Conservation (phyloP, 23 tunicate species). For the Styela clava region DNA sequence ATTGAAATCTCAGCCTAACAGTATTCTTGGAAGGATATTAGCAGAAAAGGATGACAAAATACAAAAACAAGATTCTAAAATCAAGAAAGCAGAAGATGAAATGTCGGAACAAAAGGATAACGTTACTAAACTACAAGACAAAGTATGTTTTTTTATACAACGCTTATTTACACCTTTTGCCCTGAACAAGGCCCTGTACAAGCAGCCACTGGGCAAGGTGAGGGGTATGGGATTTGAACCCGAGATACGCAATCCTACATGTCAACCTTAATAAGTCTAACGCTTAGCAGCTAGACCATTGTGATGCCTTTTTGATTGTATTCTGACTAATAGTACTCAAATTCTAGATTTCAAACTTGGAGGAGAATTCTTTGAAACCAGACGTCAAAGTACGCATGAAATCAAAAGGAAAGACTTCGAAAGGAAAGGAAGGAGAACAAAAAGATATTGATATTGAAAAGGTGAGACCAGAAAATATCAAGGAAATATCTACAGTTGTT, state of each 20-base stretch:
- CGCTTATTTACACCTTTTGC: too few species aligned
- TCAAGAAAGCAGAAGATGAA: conserved; percentile 11
- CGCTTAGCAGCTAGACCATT: background rate
- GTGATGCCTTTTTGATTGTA: background rate
- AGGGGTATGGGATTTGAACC: too few species aligned
- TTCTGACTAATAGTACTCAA: background rate
- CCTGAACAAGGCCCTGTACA: too few species aligned
- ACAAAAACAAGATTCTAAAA: conserved; percentile 25
- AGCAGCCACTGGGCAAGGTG: too few species aligned
- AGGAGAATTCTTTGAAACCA: conserved; percentile 31
- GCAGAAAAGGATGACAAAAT: conserved; percentile 31
- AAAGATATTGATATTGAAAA: conserved; percentile 45
- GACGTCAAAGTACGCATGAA: conserved; percentile 38
- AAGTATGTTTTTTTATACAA: conserved; percentile 22
- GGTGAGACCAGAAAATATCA: conserved; percentile 57
- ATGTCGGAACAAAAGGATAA: conserved; percentile 34
- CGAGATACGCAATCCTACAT: background rate
- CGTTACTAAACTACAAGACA: conserved; percentile 23
- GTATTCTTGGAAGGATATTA: conserved; percentile 48
- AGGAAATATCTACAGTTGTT: conserved; percentile 51
- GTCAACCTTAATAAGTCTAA: too few species aligned
- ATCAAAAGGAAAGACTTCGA: conserved; percentile 11
- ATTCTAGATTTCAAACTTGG: conserved; percentile 34
- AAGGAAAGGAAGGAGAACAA: conserved; percentile 6
- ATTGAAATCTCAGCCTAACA: conserved; percentile 30